Base-by-base conservation (phyloP, 2,113 vertebrate genomes). In the Amphiprion ocellaris region DNA sequence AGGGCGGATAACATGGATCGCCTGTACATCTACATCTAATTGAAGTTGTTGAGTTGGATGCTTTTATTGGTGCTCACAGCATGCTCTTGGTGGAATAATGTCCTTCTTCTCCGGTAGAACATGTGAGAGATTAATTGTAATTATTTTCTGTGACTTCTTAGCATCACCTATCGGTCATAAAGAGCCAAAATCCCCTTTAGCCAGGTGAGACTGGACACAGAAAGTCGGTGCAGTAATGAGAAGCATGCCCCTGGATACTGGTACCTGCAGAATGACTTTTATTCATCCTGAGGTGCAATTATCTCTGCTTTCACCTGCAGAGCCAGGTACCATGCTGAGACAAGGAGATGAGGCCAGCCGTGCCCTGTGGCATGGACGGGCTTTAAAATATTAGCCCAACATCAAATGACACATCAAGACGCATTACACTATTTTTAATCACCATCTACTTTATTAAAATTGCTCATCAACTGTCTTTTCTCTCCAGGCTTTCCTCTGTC, bases 231-330 rank as follows among this genome's bases (percentile, higher is more conserved):
- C 12, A 11, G 65, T 54, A 62, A 79, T 78, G 67, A 58, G 46
- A 69, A 58, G 63, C 50, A 39, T 53, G 53, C 28, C 55, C 10
- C 5, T 54, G 63, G 50, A 62, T 69, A 44, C 73, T 3, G 41
- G 12, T 44, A 23, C 55, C 26, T 24, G 14, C 17, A 61, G 41
- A 67, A 55, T 69, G 52, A 74, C 21, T 80, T 77, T 75, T 80
- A 75, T 87, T 82, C 47, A 85, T 54, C 76, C 63, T 69, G 74
- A 79, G 74, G 59, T 75, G 60, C 61, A 73, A 82, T 80, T 69
- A 79, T 71, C 53, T 78, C 37, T 81, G 53, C 16, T 41, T 46
- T 79, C 53, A 37, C 81, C 71, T 72, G 76, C 69, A 17, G 64
- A 70, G 70, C 55, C 60, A 61, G 59, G 46, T 46, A 50, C 55